These are phyloP conservation scores for Hemaris fuciformis DNA, from an alignment of 2,888 invertebrate species.

Conservation along the genomic window DNA sequence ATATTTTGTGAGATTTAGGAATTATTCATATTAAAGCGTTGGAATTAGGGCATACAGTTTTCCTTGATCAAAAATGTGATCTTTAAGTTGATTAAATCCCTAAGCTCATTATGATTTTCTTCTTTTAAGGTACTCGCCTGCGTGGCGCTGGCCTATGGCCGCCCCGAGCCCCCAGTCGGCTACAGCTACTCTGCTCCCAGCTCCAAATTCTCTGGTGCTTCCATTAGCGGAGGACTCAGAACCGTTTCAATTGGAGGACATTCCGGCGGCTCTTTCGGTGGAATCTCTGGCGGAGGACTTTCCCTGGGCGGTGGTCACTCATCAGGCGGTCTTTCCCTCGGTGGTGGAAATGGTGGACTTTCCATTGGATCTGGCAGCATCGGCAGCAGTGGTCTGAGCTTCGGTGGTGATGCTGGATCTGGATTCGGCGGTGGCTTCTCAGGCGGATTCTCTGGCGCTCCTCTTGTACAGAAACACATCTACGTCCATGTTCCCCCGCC, in stretches of 20 bases:
- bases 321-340: constrained; percentile 41
- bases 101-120: background rate
- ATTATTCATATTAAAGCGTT: background rate
- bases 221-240: constrained; percentile 41
- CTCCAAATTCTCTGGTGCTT: constrained; percentile 38
- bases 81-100: too few relatives aligned
- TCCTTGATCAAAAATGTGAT: background rate
- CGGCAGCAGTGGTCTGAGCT: constrained; percentile 35
- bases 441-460: constrained; percentile 76
- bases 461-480: constrained; percentile 91
- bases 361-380: constrained; percentile 27
- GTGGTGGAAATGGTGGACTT: constrained; percentile 28
- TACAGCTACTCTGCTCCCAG: constrained; percentile 73
- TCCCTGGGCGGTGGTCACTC: constrained; percentile 54
- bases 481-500: constrained; percentile 95
- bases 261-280: constrained; percentile 28
- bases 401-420: constrained; percentile 36
- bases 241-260: constrained; percentile 48
- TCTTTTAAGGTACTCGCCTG: constrained; percentile 70
- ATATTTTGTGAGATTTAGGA: background rate
- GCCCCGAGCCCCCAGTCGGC: constrained; percentile 77
- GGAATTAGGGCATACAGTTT: background rate
- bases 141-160: constrained; percentile 72
- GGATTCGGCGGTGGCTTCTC: constrained; percentile 53
- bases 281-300: constrained; percentile 45